Base-by-base conservation (phyloP, 2,888 invertebrate species). In the Griposia aprilina region DNA sequence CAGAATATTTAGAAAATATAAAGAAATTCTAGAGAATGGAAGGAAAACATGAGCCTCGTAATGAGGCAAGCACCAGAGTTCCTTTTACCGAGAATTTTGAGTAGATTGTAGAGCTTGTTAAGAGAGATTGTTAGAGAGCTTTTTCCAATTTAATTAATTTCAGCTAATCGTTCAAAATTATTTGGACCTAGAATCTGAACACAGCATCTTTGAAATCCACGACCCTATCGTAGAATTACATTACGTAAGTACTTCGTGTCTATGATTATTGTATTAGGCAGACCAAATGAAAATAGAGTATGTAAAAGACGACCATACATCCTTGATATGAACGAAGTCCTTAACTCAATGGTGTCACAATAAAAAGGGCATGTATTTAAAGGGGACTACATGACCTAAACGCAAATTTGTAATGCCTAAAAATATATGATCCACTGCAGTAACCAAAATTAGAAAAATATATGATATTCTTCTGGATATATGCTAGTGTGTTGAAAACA, bases 21-120 rank as follows among this genome's bases (percentile, higher is more conserved):
- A 63, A 72, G 17, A 73, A 66, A 66, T 59, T 74, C 52, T 66
- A 67, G 41, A 66, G 17, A 50, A 66, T 13, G 36, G 4, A 26
- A 23, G 45, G 59, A 69, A 63, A 72, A 59, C 26, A 65, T 69
- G 45, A 52, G 70, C 80, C 45, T 69, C 17, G 15, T 80, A 68
- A 65, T 50, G 26, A 77, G 36, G 63, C 36, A 36, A 48, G 57
- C 57, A 26, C 17, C n/a, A 65, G 55, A 66, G 76, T 57, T 66
- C 15, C 15, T 23, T 76, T 63, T 55, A 15, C 23, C 26, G 26
- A 50, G 41, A 45, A 13, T 45, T 57, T 45, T 26, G 1, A 41
- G 23, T 50, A 20, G 26, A 68, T 41, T 59, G 7, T 48, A 13
- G 11, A n/a, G n/a, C n/a, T n/a, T n/a, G n/a, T n/a, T n/a, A n/a